phyloP scores from a whole-genome alignment of 1,140 invertebrate genomes.

The Scaptomyza pallida region DNA sequence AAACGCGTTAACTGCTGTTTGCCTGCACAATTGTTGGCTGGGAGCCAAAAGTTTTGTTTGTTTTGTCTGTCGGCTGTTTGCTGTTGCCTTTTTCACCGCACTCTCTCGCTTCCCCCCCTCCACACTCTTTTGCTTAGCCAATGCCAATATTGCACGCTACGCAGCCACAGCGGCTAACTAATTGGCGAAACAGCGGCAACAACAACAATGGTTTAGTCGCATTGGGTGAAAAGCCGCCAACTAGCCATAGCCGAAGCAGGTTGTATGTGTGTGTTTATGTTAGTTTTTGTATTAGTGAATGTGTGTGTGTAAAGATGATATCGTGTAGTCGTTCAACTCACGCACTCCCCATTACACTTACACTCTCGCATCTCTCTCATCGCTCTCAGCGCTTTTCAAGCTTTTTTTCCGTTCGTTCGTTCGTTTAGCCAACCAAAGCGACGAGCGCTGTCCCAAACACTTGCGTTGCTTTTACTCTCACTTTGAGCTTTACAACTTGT shows the following conservation, averaged over 20 bases:
- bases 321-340: conserved; percentile 46
- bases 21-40: conserved; percentile 60
- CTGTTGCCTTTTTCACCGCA: background rate
- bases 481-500: background rate
- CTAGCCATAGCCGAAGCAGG: conserved; percentile 43
- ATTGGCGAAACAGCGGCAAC: conserved; percentile 50
- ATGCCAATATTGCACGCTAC: conserved; percentile 70
- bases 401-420: background rate
- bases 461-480: conserved; percentile 29
- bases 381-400: conserved; percentile 18
- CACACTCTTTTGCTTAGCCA: conserved; percentile 42
- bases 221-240: conserved; percentile 53
- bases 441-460: conserved; percentile 23
- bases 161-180: conserved; percentile 51
- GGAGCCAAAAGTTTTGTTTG: conserved; percentile 65
- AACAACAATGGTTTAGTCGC: conserved; percentile 41
- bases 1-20: conserved; percentile 80
- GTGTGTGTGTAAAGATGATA: conserved; percentile 45
- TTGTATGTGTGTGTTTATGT: conserved; percentile 17
- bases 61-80: background rate
- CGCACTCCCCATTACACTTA: conserved; percentile 48
- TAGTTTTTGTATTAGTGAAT: conserved; percentile 14
- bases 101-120: background rate
- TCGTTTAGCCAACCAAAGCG: conserved; percentile 41
- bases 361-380: conserved; percentile 18